Conservation (phyloP, 2,888 invertebrate species). For the Calameuta idolon region DNA sequence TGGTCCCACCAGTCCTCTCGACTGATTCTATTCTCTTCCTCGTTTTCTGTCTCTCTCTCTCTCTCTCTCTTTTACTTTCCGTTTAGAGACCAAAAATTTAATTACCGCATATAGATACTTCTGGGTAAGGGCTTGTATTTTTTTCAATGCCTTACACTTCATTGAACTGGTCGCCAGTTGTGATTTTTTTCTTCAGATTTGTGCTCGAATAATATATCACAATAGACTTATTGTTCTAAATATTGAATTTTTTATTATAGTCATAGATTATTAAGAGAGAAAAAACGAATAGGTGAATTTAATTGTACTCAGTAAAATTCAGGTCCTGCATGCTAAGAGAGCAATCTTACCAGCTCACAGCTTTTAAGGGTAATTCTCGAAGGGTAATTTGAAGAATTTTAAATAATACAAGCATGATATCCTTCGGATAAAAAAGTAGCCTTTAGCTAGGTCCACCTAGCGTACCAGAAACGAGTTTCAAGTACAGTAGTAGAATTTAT, state of each 20-base stretch:
- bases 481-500: not conserved
- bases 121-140: not conserved
- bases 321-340: not conserved
- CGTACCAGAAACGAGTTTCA: not conserved
- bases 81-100: not conserved
- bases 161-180: not conserved
- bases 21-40: not conserved
- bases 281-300: not conserved
- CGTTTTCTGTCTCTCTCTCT: not conserved
- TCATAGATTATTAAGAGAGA: not conserved
- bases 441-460: not conserved
- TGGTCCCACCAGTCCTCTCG: not conserved
- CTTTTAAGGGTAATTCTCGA: not conserved
- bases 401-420: constrained; percentile 1
- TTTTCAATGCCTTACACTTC: not conserved
- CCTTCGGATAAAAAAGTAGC: not conserved
- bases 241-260: not conserved
- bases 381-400: not conserved
- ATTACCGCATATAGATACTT: not conserved
- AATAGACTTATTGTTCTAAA: not conserved
- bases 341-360: not conserved
- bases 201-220: not conserved
- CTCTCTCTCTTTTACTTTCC: not conserved
- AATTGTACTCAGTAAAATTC: not conserved
- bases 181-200: not conserved